Evolutionary conservation across 35 echinoderm and acorn worm species (phyloP).

Genomic region (Patiria miniata): DNA sequence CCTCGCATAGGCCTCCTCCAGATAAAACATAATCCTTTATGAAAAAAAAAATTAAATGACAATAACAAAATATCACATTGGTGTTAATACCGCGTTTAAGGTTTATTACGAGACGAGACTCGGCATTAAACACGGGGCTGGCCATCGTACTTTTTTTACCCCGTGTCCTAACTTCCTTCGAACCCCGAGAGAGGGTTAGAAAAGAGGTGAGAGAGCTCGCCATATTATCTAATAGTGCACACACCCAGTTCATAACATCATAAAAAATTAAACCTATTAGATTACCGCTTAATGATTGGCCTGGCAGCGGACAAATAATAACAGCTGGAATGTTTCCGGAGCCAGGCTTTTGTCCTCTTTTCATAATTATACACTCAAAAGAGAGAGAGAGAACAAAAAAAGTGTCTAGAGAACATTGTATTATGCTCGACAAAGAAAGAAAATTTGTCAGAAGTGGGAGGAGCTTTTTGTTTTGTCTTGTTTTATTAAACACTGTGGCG

Average conservation of each 20-base stretch:
- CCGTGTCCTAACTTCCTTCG: too few species aligned
- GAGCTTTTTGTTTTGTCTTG: too few species aligned
- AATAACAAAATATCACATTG: neutral
- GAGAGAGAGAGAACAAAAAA: too few species aligned
- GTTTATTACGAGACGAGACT: constrained; percentile 14
- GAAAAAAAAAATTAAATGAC: too few species aligned
- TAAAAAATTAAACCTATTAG: constrained; percentile 1
- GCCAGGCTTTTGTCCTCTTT: neutral
- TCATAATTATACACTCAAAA: too few species aligned
- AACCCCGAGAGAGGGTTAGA: too few species aligned
- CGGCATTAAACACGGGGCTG: neutral
- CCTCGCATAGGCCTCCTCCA: neutral
- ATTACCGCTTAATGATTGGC: neutral
- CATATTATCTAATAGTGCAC: neutral
- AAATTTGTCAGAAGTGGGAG: too few species aligned
- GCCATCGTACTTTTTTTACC: too few species aligned
- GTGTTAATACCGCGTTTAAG: neutral
- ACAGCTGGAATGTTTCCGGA: constrained; percentile 20
- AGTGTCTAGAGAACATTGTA: too few species aligned
- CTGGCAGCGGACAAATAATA: neutral
- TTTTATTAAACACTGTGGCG: too few species aligned
- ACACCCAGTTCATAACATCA: neutral
- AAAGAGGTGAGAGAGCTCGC: neutral
- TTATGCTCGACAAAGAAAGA: too few species aligned
- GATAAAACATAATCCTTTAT: neutral